A percentile compares a stretch with the other conserved stretches of the same genome.
These are phyloP conservation scores for Cephus pygmeus DNA, from an alignment of 2,888 invertebrate species.

Conservation along the genomic window DNA sequence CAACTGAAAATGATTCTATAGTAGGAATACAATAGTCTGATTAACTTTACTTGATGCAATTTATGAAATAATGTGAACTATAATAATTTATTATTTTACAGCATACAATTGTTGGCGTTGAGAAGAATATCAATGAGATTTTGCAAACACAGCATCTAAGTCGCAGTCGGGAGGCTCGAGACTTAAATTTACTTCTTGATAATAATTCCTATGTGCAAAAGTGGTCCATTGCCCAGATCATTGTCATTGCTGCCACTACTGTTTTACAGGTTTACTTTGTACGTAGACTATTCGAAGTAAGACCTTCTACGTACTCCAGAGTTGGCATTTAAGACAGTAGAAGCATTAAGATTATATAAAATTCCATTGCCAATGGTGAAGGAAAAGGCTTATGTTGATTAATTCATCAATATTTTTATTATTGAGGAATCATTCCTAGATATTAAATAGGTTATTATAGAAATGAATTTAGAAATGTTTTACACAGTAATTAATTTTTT, in stretches of 20 bases:
- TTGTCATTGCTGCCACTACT: constrained; percentile 83
- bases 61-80: too few species aligned
- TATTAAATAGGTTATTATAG: too few species aligned
- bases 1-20: constrained; percentile 2
- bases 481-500: too few species aligned
- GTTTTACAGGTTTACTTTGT: constrained; percentile 88
- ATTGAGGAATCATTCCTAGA: too few species aligned
- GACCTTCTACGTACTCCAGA: constrained; percentile 68
- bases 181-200: constrained; percentile 82
- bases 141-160: constrained; percentile 85
- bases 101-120: constrained; percentile 81
- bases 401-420: too few species aligned
- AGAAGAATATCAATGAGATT: constrained; percentile 87
- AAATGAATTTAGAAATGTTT: too few species aligned
- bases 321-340: constrained; percentile 49
- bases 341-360: too few species aligned
- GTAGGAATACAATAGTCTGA: too few species aligned
- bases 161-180: constrained; percentile 82
- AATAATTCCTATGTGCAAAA: constrained; percentile 89
- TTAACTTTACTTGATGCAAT: too few species aligned
- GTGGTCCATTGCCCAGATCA: constrained; percentile 89
- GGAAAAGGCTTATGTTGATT: too few species aligned
- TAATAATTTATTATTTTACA: constrained; percentile 62
- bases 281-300: constrained; percentile 87
- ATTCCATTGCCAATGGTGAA: too few species aligned